Evolutionary conservation across 1,140 invertebrate genomes (phyloP).

Genomic region (Gryllus bimaculatus): DNA sequence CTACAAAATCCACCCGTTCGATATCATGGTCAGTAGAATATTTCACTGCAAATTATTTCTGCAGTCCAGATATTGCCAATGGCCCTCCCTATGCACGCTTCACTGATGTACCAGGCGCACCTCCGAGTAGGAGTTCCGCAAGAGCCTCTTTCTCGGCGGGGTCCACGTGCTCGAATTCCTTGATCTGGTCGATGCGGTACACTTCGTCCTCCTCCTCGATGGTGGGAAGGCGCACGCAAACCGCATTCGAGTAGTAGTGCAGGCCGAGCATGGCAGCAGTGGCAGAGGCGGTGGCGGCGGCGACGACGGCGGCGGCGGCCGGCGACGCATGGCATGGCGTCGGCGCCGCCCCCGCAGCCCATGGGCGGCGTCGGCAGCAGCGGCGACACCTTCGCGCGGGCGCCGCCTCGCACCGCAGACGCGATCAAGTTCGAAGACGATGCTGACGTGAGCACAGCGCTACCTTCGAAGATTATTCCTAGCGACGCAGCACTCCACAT

Average conservation of each 20-base stretch:
- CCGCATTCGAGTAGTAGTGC: conserved; percentile 68
- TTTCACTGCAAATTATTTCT: too few species aligned
- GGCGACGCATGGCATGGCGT: background rate
- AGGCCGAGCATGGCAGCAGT: conserved; percentile 52
- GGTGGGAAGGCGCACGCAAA: conserved; percentile 41
- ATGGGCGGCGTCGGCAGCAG: background rate
- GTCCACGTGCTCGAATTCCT: conserved; percentile 70
- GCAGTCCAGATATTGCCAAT: too few species aligned
- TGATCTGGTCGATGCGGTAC: conserved; percentile 70
- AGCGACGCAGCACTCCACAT: too few species aligned
- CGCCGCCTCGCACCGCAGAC: background rate
- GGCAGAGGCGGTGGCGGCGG: background rate
- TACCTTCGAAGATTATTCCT: too few species aligned
- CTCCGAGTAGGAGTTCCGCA: conserved; percentile 58
- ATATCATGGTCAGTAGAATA: too few species aligned
- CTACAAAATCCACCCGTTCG: too few species aligned
- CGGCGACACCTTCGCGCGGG: background rate
- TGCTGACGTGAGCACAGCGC: too few species aligned
- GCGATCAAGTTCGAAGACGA: too few species aligned
- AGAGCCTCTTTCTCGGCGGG: conserved; percentile 61
- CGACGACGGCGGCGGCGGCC: too few species aligned
- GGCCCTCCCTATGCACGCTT: too few species aligned
- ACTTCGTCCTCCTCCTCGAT: conserved; percentile 50
- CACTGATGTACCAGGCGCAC: conserved; percentile 34
- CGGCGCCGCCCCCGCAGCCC: background rate